Evolutionary conservation across 2,113 vertebrate species (phyloP).

Genomic region (Galeopterus variegatus): DNA sequence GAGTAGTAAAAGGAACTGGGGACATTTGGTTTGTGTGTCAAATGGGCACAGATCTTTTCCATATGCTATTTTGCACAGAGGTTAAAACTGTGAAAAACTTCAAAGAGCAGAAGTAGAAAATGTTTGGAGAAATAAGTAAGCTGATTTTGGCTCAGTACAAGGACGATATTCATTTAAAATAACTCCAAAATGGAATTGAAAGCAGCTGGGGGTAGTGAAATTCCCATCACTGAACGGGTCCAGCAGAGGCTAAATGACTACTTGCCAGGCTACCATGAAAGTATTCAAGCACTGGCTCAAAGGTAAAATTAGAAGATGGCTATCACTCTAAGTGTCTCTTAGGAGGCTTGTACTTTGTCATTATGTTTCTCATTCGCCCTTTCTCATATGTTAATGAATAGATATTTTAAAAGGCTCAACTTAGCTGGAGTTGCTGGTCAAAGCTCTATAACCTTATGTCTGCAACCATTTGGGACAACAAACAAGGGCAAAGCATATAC

Average conservation of each 20-base stretch:
- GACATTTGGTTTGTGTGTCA: slow-evolving; percentile 13
- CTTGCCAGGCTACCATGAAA: background rate
- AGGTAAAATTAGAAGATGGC: background rate
- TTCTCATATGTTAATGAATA: slow-evolving; percentile 49
- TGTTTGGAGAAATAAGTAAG: slow-evolving; percentile 24
- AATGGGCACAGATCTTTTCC: background rate
- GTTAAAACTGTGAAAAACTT: background rate
- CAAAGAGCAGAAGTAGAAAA: background rate
- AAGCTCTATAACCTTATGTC: background rate
- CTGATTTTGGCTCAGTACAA: slow-evolving; percentile 6
- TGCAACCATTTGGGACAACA: background rate
- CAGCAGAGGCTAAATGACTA: background rate
- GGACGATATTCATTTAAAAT: slow-evolving; percentile 40
- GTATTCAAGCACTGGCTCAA: slow-evolving; percentile 8
- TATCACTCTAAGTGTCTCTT: background rate
- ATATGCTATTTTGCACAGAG: background rate
- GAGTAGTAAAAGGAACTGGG: background rate
- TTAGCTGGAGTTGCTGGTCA: background rate
- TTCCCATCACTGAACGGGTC: background rate
- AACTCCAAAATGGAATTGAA: slow-evolving; percentile 37
- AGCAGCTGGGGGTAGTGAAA: background rate
- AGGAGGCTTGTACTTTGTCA: background rate
- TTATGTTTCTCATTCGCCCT: background rate
- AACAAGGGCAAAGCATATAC: background rate
- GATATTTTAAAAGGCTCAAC: slow-evolving; percentile 5